Evolutionary conservation across 2,888 invertebrate species (phyloP).

Genomic region (Mactromeris polynyma): DNA sequence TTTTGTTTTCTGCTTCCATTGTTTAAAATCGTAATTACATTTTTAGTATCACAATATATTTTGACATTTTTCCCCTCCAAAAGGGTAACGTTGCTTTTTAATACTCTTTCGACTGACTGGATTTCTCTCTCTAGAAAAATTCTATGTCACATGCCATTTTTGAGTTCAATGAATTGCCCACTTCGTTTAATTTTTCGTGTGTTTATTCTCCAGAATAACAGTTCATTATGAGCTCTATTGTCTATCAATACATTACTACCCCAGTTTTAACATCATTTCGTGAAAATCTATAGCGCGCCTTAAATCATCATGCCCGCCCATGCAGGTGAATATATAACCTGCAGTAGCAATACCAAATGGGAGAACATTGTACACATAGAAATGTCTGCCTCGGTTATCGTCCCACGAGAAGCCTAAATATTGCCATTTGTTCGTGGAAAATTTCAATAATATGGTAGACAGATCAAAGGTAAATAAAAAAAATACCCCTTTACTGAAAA

Average conservation of each 20-base stretch:
- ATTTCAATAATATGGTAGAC: slow-evolving; percentile 44
- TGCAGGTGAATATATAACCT: slow-evolving; percentile 60
- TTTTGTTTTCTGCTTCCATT: slow-evolving; percentile 37
- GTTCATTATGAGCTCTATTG: slow-evolving; percentile 26
- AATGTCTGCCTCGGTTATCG: background rate
- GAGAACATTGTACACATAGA: background rate
- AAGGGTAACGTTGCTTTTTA: slow-evolving; percentile 6
- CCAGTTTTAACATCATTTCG: slow-evolving; percentile 49
- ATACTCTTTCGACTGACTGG: slow-evolving; percentile 11
- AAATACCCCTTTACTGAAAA: slow-evolving; percentile 29
- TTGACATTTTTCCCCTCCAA: slow-evolving; percentile 3
- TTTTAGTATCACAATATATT: slow-evolving; percentile 36
- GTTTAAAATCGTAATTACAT: slow-evolving; percentile 33
- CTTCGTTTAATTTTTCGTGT: background rate
- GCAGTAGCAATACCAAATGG: slow-evolving; percentile 59
- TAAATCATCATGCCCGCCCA: slow-evolving; percentile 35
- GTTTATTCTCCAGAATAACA: slow-evolving; percentile 42
- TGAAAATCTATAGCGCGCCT: slow-evolving; percentile 27
- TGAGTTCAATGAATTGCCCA: background rate
- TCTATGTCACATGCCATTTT: background rate
- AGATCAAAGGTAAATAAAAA: slow-evolving; percentile 52
- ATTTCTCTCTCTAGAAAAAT: slow-evolving; percentile 30
- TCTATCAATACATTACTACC: slow-evolving; percentile 49
- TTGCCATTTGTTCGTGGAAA: background rate
- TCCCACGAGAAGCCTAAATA: slow-evolving; percentile 32